Percentiles rank a stretch among this genome's conserved stretches.
Evolutionary conservation across 2,113 vertebrate genomes (phyloP).

Genomic region (Actenoides lindsayi): DNA sequence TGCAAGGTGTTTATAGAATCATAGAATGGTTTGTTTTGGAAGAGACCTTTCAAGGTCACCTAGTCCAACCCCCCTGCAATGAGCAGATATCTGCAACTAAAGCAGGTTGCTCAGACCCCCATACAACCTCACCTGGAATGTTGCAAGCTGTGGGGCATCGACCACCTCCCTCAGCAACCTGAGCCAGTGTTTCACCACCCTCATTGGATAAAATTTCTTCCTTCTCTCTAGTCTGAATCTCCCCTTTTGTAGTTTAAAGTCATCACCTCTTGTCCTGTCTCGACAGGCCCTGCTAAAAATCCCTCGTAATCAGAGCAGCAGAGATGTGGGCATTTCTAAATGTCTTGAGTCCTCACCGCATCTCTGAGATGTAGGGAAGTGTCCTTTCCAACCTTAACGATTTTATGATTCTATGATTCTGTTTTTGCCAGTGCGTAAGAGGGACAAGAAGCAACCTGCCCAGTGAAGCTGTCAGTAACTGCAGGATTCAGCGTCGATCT

Average conservation of each 20-base stretch:
- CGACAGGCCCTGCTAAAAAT: not conserved
- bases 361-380: not conserved
- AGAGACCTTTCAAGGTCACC: not conserved
- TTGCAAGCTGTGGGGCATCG: not conserved
- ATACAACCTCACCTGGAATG: not conserved
- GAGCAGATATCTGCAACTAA: not conserved
- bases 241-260: not conserved
- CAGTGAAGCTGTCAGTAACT: not conserved
- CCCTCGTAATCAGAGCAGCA: not conserved
- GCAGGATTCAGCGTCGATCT: fast-evolving
- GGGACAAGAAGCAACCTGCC: not conserved
- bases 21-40: not conserved
- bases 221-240: not conserved
- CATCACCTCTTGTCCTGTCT: not conserved
- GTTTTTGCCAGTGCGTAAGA: not conserved
- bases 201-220: not conserved
- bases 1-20: not conserved
- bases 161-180: not conserved
- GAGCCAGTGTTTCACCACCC: not conserved
- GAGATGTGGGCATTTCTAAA: not conserved
- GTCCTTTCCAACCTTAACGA: not conserved
- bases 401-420: no score
- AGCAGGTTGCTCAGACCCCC: not conserved
- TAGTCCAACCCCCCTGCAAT: not conserved
- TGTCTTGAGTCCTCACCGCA: not conserved